Evolutionary conservation across 1,140 invertebrate species (phyloP), one percentile per base, ranked within the genome.

Genomic region (Hesperophylax magnus): DNA sequence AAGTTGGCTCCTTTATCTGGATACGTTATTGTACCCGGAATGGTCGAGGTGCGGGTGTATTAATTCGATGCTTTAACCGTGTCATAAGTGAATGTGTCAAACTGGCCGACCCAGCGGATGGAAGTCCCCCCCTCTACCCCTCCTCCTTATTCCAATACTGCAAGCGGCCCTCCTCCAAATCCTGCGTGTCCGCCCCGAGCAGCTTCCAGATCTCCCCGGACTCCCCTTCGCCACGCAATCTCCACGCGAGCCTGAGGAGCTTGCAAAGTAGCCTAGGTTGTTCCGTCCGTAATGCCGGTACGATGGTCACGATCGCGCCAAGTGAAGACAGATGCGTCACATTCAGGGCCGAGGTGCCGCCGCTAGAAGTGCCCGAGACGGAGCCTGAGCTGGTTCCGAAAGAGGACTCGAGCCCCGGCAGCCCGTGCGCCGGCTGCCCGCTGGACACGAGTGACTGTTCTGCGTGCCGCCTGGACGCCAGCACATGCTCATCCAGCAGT

Each of bases 401-500:
- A 60, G 58, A 31, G 27, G 1, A 9, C 78, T 17, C 31, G 53
- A 11, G 27, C 24, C n/a, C 31, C 20, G 20, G 34, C 1, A 20
- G 60, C 80, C 24, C 60, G 58, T 56, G 20, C 18, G 20, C 22
- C 17, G 39, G 39, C 0, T 27, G 56, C 80, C 31, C 58, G 71
- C 58, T 77, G 27, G 84, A 86, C 81, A 58, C 39, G 24, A 72
- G 75, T 27, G 72, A 65, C 8, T 79, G 81, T 60, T 79, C 76
- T 2, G 77, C 22, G 3, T 67, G 69, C 31, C 53, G 71, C 15
- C 54, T 47, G 39, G 72, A 75, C 47, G 47, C 61, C 77, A 84
- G 86, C 81, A 63, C 84, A 47, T 82, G 85, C 74, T 86, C 85
- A 20, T 78, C 85, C 31, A 85, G 85, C 78, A 85, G 85, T 78